A percentile compares a stretch with the other conserved stretches of the same genome.
Conservation (phyloP, 2,113 vertebrate species). For the Amphiprion ocellaris region DNA sequence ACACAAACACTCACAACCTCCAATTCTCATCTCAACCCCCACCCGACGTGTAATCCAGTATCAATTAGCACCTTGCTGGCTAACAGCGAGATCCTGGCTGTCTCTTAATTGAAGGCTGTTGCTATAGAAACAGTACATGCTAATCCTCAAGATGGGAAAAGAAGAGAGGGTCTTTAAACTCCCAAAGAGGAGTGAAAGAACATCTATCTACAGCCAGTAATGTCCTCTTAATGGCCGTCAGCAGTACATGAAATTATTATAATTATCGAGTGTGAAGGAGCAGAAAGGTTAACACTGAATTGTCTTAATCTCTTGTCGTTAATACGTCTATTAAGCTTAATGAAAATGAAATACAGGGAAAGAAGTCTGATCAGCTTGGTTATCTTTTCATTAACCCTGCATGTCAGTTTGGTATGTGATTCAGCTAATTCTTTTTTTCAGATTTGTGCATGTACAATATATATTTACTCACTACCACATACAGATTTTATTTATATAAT, state of each 20-base stretch:
- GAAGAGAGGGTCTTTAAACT: slow-evolving; percentile 15
- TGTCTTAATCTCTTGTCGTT: slow-evolving; percentile 9
- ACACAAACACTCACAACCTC: slow-evolving; percentile 19
- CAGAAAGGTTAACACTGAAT: slow-evolving; percentile 6
- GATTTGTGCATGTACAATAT: not conserved
- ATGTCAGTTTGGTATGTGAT: not conserved
- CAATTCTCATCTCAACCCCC: slow-evolving; percentile 36
- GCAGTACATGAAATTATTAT: slow-evolving; percentile 39
- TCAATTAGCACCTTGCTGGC: slow-evolving; percentile 78
- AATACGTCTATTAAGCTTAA: slow-evolving; percentile 13
- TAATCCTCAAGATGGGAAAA: slow-evolving; percentile 47
- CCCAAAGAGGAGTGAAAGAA: slow-evolving; percentile 20
- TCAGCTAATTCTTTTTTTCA: not conserved
- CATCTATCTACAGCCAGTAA: slow-evolving; percentile 10
- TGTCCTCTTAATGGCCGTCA: slow-evolving; percentile 32
- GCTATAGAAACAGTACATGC: slow-evolving; percentile 73
- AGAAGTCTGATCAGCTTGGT: not conserved
- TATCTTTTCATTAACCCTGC: not conserved
- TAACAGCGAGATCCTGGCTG: slow-evolving; percentile 39
- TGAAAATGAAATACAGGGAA: slow-evolving; percentile 2
- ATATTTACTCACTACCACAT: not conserved
- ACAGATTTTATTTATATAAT: too few relatives aligned
- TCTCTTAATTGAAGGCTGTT: slow-evolving; percentile 71
- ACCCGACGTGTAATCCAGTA: slow-evolving; percentile 48
- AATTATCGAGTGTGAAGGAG: slow-evolving; percentile 24